Percentiles rank a stretch among this genome's conserved stretches.
Conservation (phyloP, 2,797 vertebrate genomes). For the Acanthurus lineatus region DNA sequence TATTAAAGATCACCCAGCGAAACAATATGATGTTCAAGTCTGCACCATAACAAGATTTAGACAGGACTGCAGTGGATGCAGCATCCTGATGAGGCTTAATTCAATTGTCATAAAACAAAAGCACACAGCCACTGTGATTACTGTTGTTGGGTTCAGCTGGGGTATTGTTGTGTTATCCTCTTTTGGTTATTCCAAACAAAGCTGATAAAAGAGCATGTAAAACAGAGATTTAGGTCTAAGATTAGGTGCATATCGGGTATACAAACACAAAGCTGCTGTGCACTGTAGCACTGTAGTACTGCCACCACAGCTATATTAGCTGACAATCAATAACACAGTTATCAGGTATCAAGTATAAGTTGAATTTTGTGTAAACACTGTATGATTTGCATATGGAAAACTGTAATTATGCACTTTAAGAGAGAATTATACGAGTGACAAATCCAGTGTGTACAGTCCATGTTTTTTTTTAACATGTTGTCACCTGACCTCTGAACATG, state of each 20-base stretch:
- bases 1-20: conserved; percentile 6
- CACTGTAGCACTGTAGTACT: conserved; percentile 1
- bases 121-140: conserved; percentile 15
- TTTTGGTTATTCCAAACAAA: conserved; percentile 45
- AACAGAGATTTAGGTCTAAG: conserved; percentile 19
- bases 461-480: background rate
- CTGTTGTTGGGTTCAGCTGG: conserved; percentile 34
- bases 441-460: background rate
- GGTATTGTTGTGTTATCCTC: conserved; percentile 43
- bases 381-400: background rate
- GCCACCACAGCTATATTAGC: conserved; percentile 29
- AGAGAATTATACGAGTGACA: background rate
- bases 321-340: conserved; percentile 49
- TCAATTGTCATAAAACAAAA: conserved; percentile 43
- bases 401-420: background rate
- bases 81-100: conserved; percentile 48
- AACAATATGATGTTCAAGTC: conserved; percentile 35
- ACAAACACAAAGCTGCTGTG: conserved; percentile 47
- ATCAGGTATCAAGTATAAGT: conserved; percentile 38
- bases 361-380: conserved; percentile 35
- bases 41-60: conserved; percentile 33
- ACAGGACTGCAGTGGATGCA: conserved; percentile 48
- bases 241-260: conserved; percentile 24
- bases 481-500: background rate
- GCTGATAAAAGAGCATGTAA: conserved; percentile 40